Conservation (phyloP, 1,140 invertebrate genomes). For the Maniola jurtina region DNA sequence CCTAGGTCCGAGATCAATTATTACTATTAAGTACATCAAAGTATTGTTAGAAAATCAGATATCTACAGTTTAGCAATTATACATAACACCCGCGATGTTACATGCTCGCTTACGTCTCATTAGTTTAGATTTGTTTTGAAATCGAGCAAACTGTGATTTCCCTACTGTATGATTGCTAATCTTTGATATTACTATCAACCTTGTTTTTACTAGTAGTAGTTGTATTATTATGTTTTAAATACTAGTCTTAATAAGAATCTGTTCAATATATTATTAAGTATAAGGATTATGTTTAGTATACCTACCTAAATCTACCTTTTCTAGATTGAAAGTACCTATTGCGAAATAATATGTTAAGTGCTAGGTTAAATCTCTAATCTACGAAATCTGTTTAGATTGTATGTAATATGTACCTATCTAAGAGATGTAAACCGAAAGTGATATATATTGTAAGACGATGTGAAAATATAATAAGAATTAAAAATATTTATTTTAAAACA, state of each 20-base stretch:
- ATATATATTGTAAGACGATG: slow-evolving; percentile 29
- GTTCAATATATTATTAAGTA: slow-evolving; percentile 7
- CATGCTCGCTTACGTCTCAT: neutral
- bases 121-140: no score
- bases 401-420: slow-evolving; percentile 20
- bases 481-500: slow-evolving; percentile 28
- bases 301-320: neutral
- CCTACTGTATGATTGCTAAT: neutral
- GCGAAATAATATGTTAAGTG: neutral
- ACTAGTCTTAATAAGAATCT: slow-evolving; percentile 35
- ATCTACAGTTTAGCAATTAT: neutral
- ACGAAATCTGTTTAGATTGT: neutral
- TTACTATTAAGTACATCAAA: no score
- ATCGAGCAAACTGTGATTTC: neutral
- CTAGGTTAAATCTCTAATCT: neutral
- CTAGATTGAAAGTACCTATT: neutral
- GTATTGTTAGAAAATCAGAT: neutral
- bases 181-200: neutral
- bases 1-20: no score
- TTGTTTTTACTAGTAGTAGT: no score
- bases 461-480: slow-evolving; percentile 16
- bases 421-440: slow-evolving; percentile 27
- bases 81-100: neutral
- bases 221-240: neutral
- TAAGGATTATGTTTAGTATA: neutral